Conservation (phyloP, 2,888 invertebrate species). For the Pyrochroa serraticornis region DNA sequence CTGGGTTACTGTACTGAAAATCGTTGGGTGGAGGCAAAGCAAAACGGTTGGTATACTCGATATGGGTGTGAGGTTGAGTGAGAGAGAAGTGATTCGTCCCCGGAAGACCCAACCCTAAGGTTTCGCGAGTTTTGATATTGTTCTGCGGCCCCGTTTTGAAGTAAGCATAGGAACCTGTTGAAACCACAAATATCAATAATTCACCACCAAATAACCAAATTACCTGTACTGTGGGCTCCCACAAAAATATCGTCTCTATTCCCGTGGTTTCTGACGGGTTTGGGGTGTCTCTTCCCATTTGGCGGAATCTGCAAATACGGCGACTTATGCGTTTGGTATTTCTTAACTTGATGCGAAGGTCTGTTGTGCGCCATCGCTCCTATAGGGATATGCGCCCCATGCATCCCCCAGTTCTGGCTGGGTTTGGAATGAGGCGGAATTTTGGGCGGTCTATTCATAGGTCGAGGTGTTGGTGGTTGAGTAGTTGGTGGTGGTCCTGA, state of each 20-base stretch:
- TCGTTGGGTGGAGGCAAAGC: slow-evolving; percentile 56
- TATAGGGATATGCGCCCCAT: slow-evolving; percentile 58
- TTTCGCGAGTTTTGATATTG: slow-evolving; percentile 43
- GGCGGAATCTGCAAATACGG: no score
- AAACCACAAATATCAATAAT: no score
- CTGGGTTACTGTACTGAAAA: slow-evolving; percentile 49
- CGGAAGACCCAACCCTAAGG: slow-evolving; percentile 38
- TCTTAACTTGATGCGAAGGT: slow-evolving; percentile 48
- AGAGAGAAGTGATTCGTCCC: slow-evolving; percentile 60
- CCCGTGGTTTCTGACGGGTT: slow-evolving; percentile 43
- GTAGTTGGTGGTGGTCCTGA: slow-evolving; percentile 16
- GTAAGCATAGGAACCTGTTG: slow-evolving; percentile 43
- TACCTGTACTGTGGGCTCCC: slow-evolving; percentile 6
- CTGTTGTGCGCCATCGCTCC: slow-evolving; percentile 54
- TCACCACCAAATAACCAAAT: no score
- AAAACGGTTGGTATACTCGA: slow-evolving; percentile 49
- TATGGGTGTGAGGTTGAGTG: slow-evolving; percentile 56
- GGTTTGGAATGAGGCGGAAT: slow-evolving; percentile 33
- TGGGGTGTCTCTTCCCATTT: slow-evolving; percentile 29
- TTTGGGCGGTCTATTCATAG: slow-evolving; percentile 19
- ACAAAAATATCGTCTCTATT: slow-evolving; percentile 53
- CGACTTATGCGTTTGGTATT: slow-evolving; percentile 46
- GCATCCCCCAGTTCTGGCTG: slow-evolving; percentile 49
- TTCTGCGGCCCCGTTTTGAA: slow-evolving; percentile 37
- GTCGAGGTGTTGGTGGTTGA: slow-evolving; percentile 29